Base-by-base conservation (phyloP, 2,888 invertebrate species). In the Drosophila mimetica region DNA sequence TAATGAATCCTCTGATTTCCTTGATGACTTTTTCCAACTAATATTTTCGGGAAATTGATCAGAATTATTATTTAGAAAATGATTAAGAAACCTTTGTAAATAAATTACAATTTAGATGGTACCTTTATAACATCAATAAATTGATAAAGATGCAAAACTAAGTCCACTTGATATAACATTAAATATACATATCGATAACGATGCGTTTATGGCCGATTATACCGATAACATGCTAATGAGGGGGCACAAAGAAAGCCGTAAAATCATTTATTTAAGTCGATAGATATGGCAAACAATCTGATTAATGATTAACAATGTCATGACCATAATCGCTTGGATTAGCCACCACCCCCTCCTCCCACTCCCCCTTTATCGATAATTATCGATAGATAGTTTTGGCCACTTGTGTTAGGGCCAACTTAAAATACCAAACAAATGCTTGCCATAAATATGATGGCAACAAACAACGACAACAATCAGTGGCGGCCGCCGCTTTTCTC, bases 361-460 rank as follows among this genome's bases (percentile, higher is more conserved):
- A 4, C 11, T 11, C 4, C 0, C 7, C 9, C 7, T 4, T 7
- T 11, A 1, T 18, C 32, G 25, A 36, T 60, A 60, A 28, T 20
- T 44, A 60, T 60, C 59, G 28, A 60, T 44, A 50, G 34, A 60
- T 44, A 42, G 42, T 50, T 16, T 41, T 20, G 41, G 20, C n/a
- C 47, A 61, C 47, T 63, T 48, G 25, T 28, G 39, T 34, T 34
- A n/a, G 18, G 41, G 5, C 34, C 22, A 64, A 51, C 30, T 18
- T 28, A 36, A 51, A 51, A 65, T 30, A 44, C 30, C 50, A 34
- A 50, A 65, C 50, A 64, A 64, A 64, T 64, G 64, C 30, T 44
- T 46, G 60, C 37, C 60, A 60, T 61, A 59, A 61, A 60, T 20
- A 51, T 51, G 41, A 34, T 25, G 42, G 50, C 30, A 36, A 42